phyloP scores from a whole-genome alignment of 2,888 invertebrate species.

The Muschampia plurimacula region DNA sequence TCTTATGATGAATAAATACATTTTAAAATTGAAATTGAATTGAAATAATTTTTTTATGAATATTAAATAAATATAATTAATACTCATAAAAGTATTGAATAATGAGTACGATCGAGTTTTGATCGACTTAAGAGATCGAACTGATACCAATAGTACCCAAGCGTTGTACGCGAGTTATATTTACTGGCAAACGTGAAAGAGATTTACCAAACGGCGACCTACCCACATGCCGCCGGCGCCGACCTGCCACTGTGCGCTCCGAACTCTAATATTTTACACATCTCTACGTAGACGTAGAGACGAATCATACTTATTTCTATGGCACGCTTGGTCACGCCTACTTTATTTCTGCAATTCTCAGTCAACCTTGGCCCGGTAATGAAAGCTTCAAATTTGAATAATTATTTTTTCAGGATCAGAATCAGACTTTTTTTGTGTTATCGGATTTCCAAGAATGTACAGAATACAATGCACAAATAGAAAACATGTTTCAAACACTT shows the following conservation, averaged over 20 bases:
- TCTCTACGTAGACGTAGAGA: slow-evolving; percentile 21
- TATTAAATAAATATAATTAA: too few relatives aligned
- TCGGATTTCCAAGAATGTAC: neutral
- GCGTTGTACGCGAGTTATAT: slow-evolving; percentile 69
- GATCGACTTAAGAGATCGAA: slow-evolving; percentile 15
- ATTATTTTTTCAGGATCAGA: too few relatives aligned
- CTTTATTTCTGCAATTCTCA: slow-evolving; percentile 45
- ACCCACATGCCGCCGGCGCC: slow-evolving; percentile 45
- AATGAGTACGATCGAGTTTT: slow-evolving; percentile 9
- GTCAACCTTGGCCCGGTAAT: slow-evolving; percentile 46
- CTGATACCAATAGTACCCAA: slow-evolving; percentile 50
- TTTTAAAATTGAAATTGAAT: too few relatives aligned
- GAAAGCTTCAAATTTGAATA: slow-evolving; percentile 13
- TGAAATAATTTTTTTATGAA: too few relatives aligned
- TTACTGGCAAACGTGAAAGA: slow-evolving; percentile 79
- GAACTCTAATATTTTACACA: slow-evolving; percentile 27
- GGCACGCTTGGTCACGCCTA: slow-evolving; percentile 15
- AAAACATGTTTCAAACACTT: too few relatives aligned
- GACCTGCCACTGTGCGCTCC: neutral
- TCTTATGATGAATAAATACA: too few relatives aligned
- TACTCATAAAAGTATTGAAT: too few relatives aligned
- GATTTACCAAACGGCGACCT: slow-evolving; percentile 71
- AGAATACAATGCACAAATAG: too few relatives aligned
- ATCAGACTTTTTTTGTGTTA: too few relatives aligned
- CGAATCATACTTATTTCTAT: slow-evolving; percentile 18